A percentile compares a stretch with the other conserved stretches of the same genome.
Evolutionary conservation across 2,888 invertebrate genomes (phyloP).

Genomic region (Drosophila rubida): DNA sequence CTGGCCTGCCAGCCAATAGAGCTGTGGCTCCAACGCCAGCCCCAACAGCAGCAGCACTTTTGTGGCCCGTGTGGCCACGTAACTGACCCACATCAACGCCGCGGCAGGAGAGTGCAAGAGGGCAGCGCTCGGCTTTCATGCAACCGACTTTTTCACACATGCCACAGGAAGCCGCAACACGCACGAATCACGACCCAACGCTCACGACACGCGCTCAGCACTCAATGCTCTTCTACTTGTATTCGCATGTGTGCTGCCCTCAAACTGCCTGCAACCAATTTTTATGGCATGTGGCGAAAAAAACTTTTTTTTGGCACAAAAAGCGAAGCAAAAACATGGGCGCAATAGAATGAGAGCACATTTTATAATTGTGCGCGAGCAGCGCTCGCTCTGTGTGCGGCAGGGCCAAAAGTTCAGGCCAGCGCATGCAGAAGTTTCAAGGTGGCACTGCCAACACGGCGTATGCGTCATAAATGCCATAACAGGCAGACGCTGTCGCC

Average conservation of each 20-base stretch:
- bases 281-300: conserved; percentile 63
- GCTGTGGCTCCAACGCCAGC: background rate
- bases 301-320: conserved; percentile 13
- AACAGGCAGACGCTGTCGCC: conserved; percentile 44
- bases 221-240: background rate
- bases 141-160: conserved; percentile 1
- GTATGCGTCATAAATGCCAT: conserved; percentile 75
- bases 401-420: conserved; percentile 49
- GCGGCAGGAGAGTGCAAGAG: conserved; percentile 10
- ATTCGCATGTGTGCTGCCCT: conserved; percentile 13
- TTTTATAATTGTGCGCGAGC: conserved; percentile 67
- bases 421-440: conserved; percentile 54
- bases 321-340: conserved; percentile 16
- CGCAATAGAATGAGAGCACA: conserved; percentile 47
- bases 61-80: conserved; percentile 63
- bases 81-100: conserved; percentile 70
- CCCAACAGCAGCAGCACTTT: conserved; percentile 36
- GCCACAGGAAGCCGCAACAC: background rate
- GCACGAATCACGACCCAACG: conserved; percentile 6
- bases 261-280: conserved; percentile 54
- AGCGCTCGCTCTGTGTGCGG: conserved; percentile 14
- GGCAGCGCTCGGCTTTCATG: too few species aligned
- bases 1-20: conserved; percentile 47
- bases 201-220: conserved; percentile 2
- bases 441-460: conserved; percentile 63